Percentiles rank a stretch among this genome's conserved stretches.
Conservation (phyloP, 2,797 vertebrate species). For the Periparus ater region DNA sequence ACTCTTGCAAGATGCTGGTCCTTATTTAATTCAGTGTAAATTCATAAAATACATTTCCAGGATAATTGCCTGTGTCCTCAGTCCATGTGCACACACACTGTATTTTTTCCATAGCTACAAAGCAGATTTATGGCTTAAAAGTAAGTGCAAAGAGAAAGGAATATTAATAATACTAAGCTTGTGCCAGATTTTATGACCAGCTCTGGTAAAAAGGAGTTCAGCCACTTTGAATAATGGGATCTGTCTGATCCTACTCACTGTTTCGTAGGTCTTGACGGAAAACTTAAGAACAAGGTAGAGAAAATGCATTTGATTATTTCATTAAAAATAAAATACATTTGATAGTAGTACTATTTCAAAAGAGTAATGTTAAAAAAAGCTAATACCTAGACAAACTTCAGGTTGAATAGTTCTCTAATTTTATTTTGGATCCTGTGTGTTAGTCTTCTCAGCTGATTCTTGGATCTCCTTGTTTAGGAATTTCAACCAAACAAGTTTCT, state of each 20-base stretch:
- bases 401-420: neutral
- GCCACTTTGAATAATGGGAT: slow-evolving; percentile 48
- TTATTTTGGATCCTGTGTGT: neutral
- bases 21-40: slow-evolving; percentile 67
- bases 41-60: slow-evolving; percentile 68
- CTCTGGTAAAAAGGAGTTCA: slow-evolving; percentile 56
- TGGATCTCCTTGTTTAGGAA: neutral
- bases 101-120: slow-evolving; percentile 57
- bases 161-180: slow-evolving; percentile 45
- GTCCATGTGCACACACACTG: neutral
- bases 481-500: neutral
- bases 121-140: slow-evolving; percentile 69
- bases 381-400: neutral
- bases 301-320: slow-evolving; percentile 10
- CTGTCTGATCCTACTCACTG: slow-evolving; percentile 43
- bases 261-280: slow-evolving; percentile 30
- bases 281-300: neutral
- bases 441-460: neutral
- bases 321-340: neutral
- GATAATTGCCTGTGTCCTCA: slow-evolving; percentile 62
- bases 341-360: neutral
- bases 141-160: slow-evolving; percentile 49
- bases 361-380: neutral
- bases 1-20: slow-evolving; percentile 18
- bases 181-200: slow-evolving; percentile 67